These are phyloP conservation scores for Trigoniulus corallinus DNA, from an alignment of 1,140 invertebrate genomes.

Conservation along the genomic window DNA sequence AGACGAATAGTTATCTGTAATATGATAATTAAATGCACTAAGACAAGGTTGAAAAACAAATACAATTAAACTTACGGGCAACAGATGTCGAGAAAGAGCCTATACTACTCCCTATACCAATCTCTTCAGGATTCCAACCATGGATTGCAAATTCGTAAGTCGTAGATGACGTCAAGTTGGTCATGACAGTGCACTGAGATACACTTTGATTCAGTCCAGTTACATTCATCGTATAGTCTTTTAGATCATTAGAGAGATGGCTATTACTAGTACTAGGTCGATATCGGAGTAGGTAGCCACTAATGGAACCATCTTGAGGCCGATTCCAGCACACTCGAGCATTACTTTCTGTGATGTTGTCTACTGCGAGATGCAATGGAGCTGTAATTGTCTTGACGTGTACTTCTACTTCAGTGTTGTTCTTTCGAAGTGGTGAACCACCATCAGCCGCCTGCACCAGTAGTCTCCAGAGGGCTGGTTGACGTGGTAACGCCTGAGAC, in stretches of 20 bases:
- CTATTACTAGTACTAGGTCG: too few species aligned
- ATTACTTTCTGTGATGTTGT: background rate
- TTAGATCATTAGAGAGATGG: too few species aligned
- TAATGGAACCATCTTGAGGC: conserved; percentile 7
- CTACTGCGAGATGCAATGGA: background rate
- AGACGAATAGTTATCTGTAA: too few species aligned
- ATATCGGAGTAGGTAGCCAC: too few species aligned
- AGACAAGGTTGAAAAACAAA: too few species aligned
- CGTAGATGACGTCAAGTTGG: too few species aligned
- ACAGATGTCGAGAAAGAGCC: conserved; percentile 12
- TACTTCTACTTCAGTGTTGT: conserved; percentile 9
- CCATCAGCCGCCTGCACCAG: conserved; percentile 11
- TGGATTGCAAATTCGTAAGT: conserved; percentile 12
- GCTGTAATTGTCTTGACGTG: conserved; percentile 12
- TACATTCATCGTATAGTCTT: too few species aligned
- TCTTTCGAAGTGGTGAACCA: conserved; percentile 9
- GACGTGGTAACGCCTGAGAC: background rate
- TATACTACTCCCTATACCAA: conserved; percentile 11
- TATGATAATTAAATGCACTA: too few species aligned
- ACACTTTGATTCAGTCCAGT: too few species aligned
- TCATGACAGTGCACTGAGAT: too few species aligned
- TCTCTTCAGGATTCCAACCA: conserved; percentile 14
- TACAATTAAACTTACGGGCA: conserved; percentile 15
- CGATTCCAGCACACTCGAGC: conserved; percentile 12
- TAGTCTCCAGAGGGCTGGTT: background rate